phyloP scores from a whole-genome alignment of 2,888 invertebrate species.

The Galerucella calmariensis region DNA sequence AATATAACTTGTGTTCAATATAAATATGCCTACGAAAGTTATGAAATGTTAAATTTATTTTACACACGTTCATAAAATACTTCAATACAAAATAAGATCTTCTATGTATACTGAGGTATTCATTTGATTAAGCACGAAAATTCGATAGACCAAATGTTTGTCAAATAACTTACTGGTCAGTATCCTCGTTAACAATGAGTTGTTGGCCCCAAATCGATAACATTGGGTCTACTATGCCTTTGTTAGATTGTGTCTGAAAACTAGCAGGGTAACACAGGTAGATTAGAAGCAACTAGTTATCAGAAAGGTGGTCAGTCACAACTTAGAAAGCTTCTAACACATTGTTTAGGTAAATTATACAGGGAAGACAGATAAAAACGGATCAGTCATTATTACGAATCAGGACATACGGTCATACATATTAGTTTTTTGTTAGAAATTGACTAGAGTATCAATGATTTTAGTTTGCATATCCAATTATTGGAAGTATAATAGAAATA shows the following conservation, averaged over 20 bases:
- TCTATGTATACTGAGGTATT: slow-evolving; percentile 11
- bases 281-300: slow-evolving; percentile 61
- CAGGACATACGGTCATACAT: background rate
- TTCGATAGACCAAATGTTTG: slow-evolving; percentile 35
- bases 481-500: no score
- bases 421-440: background rate
- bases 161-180: slow-evolving; percentile 87
- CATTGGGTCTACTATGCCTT: slow-evolving; percentile 98
- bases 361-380: background rate
- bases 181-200: slow-evolving; percentile 97
- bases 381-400: background rate
- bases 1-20: background rate
- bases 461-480: no score
- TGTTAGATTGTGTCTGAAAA: slow-evolving; percentile 90
- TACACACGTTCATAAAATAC: slow-evolving; percentile 17
- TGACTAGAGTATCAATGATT: no score
- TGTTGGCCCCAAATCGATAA: slow-evolving; percentile 98
- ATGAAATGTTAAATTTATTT: slow-evolving; percentile 7
- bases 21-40: background rate
- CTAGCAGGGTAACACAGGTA: slow-evolving; percentile 65
- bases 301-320: slow-evolving; percentile 48
- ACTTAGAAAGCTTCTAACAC: slow-evolving; percentile 42
- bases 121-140: slow-evolving; percentile 28
- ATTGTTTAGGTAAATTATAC: slow-evolving; percentile 32
- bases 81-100: slow-evolving; percentile 9